Evolutionary conservation across 2,797 vertebrate genomes (phyloP).

Genomic region (Holocentrus rufus): DNA sequence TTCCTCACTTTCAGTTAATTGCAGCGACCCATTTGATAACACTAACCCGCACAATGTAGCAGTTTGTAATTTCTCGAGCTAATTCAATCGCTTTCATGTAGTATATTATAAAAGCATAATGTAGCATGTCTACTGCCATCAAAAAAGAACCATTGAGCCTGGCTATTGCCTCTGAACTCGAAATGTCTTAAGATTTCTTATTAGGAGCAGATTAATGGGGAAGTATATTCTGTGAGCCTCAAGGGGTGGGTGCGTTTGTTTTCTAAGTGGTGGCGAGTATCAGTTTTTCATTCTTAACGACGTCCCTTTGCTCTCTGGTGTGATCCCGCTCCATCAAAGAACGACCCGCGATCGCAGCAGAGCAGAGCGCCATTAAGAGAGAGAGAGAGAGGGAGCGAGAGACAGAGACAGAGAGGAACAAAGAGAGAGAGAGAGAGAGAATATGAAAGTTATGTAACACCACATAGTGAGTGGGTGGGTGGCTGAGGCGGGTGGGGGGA

Average conservation of each 20-base stretch:
- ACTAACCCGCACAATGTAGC: conserved; percentile 8
- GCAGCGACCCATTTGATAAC: conserved; percentile 30
- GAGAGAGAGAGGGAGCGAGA: background rate
- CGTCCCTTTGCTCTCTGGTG: conserved; percentile 51
- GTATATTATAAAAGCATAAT: conserved; percentile 36
- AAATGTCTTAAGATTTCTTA: conserved; percentile 54
- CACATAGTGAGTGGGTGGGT: too few relatives aligned
- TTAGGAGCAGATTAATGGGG: conserved; percentile 69
- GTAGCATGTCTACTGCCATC: conserved; percentile 20
- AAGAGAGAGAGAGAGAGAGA: conserved; percentile 11
- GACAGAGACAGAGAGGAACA: background rate
- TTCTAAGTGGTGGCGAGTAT: conserved; percentile 50
- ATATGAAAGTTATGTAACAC: background rate
- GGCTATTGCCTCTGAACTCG: conserved; percentile 32
- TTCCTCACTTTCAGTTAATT: conserved; percentile 48
- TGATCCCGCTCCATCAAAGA: conserved; percentile 36
- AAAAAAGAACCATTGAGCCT: conserved; percentile 26
- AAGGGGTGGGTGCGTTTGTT: conserved; percentile 68
- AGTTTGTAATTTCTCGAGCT: conserved; percentile 40
- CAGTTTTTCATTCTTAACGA: conserved; percentile 54
- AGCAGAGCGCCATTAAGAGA: conserved; percentile 11
- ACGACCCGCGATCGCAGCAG: conserved; percentile 8
- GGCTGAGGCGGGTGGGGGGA: background rate
- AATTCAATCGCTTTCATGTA: conserved; percentile 44
- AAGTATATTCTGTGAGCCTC: conserved; percentile 54